Base-by-base conservation (phyloP, 2,113 vertebrate species). In the Dromas ardeola region DNA sequence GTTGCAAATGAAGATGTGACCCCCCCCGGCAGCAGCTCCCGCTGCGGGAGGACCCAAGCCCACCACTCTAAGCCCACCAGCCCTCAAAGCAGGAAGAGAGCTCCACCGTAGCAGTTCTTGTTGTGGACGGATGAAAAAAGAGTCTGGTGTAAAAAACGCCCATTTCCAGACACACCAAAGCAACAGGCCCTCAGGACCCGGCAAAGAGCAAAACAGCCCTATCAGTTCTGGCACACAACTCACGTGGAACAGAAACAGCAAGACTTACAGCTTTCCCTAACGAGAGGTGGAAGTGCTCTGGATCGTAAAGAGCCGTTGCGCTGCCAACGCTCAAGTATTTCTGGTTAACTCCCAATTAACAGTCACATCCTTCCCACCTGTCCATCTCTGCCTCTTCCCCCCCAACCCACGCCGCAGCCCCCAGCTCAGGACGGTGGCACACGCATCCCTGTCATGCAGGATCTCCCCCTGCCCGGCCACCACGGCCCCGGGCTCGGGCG, bases 391-490 rank as follows among this genome's bases (percentile, higher is more conserved):
- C 5, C 3, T 27, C 32, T 34, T 25, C 25, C 10, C 34, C 45
- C 30, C 43, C 19, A 43, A 17, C 42, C 36, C 50, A 10, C 32
- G 8, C 43, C 1, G 0, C 40, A 40, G 58, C 32, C 20, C 52
- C 19, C 32, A n/a, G 25, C 53, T 20, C 40, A 4, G 66, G 40
- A 12, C 14, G 2, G 36, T 3, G 29, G 11, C 70, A 56, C 19
- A 10, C 14, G 2, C 56, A 2, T 13, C 52, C 38, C 34, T 13
- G 13, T 38, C 74, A 9, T 1, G 0, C 27, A 11, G 52, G 13
- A 36, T 29, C 20, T 66, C 42, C 42, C 59, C 47, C 55, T 38
- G 38, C 38, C 43, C 2, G 1, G 63, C 26, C 63, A 40, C 38
- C 38, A 9, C 10, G 0, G 13, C 32, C 29, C 50, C 12, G 12